Evolutionary conservation across 2,797 vertebrate genomes (phyloP).

Genomic region (Dallia pectoralis): DNA sequence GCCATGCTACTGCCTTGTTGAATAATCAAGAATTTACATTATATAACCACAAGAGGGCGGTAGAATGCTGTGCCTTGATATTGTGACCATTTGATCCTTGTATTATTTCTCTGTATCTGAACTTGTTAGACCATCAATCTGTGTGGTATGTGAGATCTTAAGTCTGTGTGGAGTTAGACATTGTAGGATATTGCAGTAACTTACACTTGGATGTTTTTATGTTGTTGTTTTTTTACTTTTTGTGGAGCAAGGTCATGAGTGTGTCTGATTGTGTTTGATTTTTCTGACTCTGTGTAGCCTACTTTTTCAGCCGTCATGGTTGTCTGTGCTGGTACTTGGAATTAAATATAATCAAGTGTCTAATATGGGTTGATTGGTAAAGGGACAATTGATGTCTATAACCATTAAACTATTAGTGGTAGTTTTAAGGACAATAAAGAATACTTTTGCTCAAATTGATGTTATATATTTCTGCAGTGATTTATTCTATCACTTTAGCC

Average conservation of each 20-base stretch:
- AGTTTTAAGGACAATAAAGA: too few relatives aligned
- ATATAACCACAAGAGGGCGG: slow-evolving; percentile 43
- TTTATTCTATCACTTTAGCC: too few relatives aligned
- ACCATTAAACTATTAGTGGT: too few relatives aligned
- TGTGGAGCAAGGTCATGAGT: not conserved
- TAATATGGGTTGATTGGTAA: too few relatives aligned
- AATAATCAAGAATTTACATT: not conserved
- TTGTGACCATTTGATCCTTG: not conserved
- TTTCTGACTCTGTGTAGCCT: not conserved
- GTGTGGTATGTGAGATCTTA: not conserved
- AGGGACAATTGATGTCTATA: too few relatives aligned
- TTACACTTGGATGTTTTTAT: not conserved
- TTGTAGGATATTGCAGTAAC: not conserved
- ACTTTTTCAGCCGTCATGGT: not conserved
- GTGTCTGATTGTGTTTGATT: not conserved
- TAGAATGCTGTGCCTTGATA: slow-evolving; percentile 34
- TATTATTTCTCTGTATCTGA: not conserved
- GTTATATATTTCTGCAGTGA: too few relatives aligned
- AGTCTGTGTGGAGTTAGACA: not conserved
- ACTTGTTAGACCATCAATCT: not conserved
- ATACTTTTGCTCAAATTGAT: too few relatives aligned
- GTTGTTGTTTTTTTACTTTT: too few relatives aligned
- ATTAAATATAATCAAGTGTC: not conserved
- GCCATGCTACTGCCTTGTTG: not conserved
- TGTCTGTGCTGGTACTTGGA: not conserved